Evolutionary conservation across 1,140 invertebrate genomes (phyloP), one percentile per base, ranked within the genome.

Genomic region (Chelonus insularis): DNA sequence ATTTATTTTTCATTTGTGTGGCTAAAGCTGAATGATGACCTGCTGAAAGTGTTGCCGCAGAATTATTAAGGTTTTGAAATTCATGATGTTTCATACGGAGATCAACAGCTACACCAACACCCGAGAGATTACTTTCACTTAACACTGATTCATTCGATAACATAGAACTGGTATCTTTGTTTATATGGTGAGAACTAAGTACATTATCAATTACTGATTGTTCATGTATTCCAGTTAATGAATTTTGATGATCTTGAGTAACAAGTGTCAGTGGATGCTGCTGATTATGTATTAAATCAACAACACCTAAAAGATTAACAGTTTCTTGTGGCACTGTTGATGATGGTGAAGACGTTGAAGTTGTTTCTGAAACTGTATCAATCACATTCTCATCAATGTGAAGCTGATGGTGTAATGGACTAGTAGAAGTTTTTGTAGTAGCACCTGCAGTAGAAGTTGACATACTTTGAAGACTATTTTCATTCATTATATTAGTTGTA

Each of bases 401-500:
- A 0, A 81, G 63, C 47, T 79, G 78, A 16, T 80, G n/a, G n/a
- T n/a, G 77, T 21, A 80, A 59, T 0, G 76, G 74, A 62, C 75
- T 76, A 4, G 75, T 51, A 0, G 61, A n/a, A n/a, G n/a, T n/a
- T n/a, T n/a, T 69, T 1, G 64, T 20, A 21, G 67, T 59, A 3
- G 66, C 61, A 14, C 69, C 73, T 9, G 63, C 57, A 1, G 68
- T 69, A 2, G 75, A 60, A 7, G 64, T 75, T 25, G 73, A 61
- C 56, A 77, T 71, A 57, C 73, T 72, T 23, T 81, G 77, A 67
- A 81, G 77, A 23, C 78, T 81, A 57, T 79, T 84, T 3, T 84
- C 82, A 58, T 80, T 81, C 16, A 85, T 72, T 21, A 86, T 75
- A 43, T 84, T 86, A 58, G 82, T 83, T 52, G 89, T 86, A 63